phyloP scores from a whole-genome alignment of 1,140 invertebrate genomes.

The Leptopilina boulardi region DNA sequence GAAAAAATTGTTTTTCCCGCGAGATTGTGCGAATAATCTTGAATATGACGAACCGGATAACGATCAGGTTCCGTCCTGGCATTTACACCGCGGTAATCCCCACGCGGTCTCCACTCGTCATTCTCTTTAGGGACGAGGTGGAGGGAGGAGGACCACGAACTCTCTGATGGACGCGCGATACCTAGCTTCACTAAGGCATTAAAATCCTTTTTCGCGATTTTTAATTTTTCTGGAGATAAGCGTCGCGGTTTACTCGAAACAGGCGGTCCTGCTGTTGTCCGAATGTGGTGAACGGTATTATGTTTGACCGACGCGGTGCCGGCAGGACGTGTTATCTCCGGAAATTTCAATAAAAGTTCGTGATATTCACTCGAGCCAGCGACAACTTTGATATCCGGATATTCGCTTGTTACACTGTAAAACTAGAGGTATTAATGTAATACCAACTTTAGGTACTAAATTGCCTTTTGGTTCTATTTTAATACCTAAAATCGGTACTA shows the following conservation, averaged over 20 bases:
- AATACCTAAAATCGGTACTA: too few species aligned
- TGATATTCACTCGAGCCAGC: background rate
- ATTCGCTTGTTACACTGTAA: background rate
- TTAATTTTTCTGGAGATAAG: background rate
- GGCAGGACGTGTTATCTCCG: background rate
- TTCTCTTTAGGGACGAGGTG: background rate
- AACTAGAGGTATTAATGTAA: too few species aligned
- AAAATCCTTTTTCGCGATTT: background rate
- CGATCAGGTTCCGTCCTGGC: slow-evolving; percentile 3
- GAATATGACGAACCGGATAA: background rate
- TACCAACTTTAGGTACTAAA: too few species aligned
- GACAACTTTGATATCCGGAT: background rate
- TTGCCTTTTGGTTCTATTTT: too few species aligned
- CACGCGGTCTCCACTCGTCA: background rate
- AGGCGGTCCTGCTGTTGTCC: slow-evolving; percentile 3
- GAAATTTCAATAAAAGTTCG: background rate
- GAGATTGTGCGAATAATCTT: background rate
- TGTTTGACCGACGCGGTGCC: background rate
- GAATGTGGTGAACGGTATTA: background rate
- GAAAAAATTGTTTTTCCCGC: slow-evolving; percentile 14
- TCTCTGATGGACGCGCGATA: background rate
- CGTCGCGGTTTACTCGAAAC: background rate
- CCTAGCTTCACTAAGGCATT: background rate
- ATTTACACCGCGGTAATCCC: slow-evolving; percentile 25
- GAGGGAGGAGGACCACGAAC: background rate